Conservation (phyloP, 2,888 invertebrate genomes). For the Athalia circularis region DNA sequence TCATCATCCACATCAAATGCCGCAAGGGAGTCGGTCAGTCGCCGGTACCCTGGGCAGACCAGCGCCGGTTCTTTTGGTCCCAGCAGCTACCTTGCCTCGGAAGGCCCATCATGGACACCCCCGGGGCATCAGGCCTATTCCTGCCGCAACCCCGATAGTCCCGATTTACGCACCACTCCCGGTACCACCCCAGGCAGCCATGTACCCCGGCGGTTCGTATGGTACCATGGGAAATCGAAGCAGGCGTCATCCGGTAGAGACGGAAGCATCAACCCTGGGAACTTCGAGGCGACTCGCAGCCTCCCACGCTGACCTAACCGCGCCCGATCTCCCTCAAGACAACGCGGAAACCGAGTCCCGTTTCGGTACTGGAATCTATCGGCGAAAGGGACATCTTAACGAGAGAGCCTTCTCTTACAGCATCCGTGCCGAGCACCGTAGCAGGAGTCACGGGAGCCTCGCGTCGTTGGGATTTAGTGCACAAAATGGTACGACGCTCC, state of each 20-base stretch:
- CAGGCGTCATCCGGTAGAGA: conserved; percentile 59
- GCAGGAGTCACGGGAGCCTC: conserved; percentile 93
- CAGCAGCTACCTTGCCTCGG: conserved; percentile 75
- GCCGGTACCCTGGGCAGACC: conserved; percentile 70
- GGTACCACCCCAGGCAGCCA: conserved; percentile 79
- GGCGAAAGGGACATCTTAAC: conserved; percentile 93
- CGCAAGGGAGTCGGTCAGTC: conserved; percentile 67
- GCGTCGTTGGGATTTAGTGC: conserved; percentile 93
- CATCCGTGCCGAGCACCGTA: conserved; percentile 94
- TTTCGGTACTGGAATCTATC: conserved; percentile 89
- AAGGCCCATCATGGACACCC: conserved; percentile 71
- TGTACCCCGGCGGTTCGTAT: conserved; percentile 76
- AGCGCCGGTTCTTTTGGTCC: conserved; percentile 75
- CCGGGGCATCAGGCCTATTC: conserved; percentile 70
- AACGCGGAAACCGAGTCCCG: conserved; percentile 76
- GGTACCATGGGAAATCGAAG: conserved; percentile 76
- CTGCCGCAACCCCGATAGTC: conserved; percentile 75
- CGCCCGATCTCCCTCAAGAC: conserved; percentile 58
- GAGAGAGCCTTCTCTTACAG: conserved; percentile 96
- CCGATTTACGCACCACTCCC: conserved; percentile 75
- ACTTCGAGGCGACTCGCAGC: conserved; percentile 67
- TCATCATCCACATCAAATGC: conserved; percentile 64
- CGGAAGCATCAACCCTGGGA: conserved; percentile 61
- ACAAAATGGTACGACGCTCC: conserved; percentile 74
- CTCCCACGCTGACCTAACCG: conserved; percentile 69